Evolutionary conservation across 2,888 invertebrate species (phyloP), one percentile per base, ranked within the genome.

Genomic region (Branchipolynoe longqiensis): DNA sequence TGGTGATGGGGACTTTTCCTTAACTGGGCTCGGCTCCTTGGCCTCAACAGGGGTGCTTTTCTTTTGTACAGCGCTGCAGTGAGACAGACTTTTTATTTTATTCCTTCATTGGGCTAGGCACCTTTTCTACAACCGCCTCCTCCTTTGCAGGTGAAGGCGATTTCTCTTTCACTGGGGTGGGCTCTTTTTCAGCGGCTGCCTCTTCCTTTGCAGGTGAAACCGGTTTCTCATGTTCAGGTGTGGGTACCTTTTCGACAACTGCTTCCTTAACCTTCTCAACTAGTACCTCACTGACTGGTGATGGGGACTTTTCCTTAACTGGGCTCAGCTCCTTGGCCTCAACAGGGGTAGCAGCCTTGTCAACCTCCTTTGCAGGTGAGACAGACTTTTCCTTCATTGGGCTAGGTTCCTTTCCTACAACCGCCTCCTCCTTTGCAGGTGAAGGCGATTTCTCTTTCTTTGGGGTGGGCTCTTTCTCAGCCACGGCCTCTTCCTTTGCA

Each of bases 21-120:
- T 48, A 22, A 81, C 54, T 2, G 73, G 73, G 40, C 81, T 81
- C 2, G 56, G 48, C 81, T 81, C 81, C 40, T 48, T 81, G 31
- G 31, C 56, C 48, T 31, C 6, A 25, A 41, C 91, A 96, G 96
- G 48, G 48, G 18, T 8, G 18, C 48, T 48, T 48, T 18, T 48
- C 48, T 48, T 48, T 48, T n/a, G n/a, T 18, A 48, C 18, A 18
- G 48, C 14, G 18, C 62, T 73, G 38, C n/a, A 8, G 73, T n/a
- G n/a, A 73, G 8, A 40, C 38, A 22, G 73, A 73, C 73, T 41
- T 73, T 73, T n/a, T n/a, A n/a, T n/a, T n/a, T n/a, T n/a, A n/a
- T n/a, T 73, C 73, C 28, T 73, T 73, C 4, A 73, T n/a, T 4
- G 73, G 73, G 31, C 62, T 62, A 31, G 62, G 62, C 18, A 62